These are phyloP conservation scores for Phalangium opilio DNA, from an alignment of 2,888 invertebrate species.

Conservation along the genomic window DNA sequence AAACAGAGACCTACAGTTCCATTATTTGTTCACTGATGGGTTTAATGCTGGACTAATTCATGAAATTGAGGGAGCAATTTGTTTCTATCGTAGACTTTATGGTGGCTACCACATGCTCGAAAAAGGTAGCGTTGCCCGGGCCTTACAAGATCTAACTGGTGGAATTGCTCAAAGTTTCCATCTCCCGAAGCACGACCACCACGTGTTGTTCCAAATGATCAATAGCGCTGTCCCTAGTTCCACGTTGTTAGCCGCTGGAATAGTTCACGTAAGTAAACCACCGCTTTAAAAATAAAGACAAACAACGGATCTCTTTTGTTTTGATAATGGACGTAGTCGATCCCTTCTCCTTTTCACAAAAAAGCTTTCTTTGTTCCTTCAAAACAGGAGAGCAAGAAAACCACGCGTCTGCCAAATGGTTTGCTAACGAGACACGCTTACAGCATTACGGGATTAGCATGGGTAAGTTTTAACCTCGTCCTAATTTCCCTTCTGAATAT, in stretches of 20 bases:
- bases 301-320: neutral
- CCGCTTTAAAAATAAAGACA: neutral
- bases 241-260: conserved; percentile 49
- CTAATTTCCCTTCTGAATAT: neutral
- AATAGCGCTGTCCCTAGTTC: conserved; percentile 53
- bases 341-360: neutral
- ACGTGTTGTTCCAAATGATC: conserved; percentile 49
- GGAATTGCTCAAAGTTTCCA: conserved; percentile 58
- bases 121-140: conserved; percentile 46
- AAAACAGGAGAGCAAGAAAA: conserved; percentile 22
- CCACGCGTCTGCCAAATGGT: conserved; percentile 42
- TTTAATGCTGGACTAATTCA: too few species aligned
- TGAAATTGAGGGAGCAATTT: too few species aligned
- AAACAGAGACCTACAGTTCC: too few species aligned
- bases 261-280: conserved; percentile 39
- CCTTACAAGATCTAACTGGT: conserved; percentile 55
- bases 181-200: conserved; percentile 46
- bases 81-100: conserved; percentile 33
- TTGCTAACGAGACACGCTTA: conserved; percentile 51
- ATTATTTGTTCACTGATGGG: too few species aligned
- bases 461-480: conserved; percentile 36
- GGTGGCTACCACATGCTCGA: conserved; percentile 49
- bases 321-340: neutral
- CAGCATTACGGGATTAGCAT: conserved; percentile 52
- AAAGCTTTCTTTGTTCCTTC: conserved; percentile 10